These are phyloP conservation scores for Amblyopsis rosae DNA, from an alignment of 2,113 vertebrate species.

Conservation along the genomic window DNA sequence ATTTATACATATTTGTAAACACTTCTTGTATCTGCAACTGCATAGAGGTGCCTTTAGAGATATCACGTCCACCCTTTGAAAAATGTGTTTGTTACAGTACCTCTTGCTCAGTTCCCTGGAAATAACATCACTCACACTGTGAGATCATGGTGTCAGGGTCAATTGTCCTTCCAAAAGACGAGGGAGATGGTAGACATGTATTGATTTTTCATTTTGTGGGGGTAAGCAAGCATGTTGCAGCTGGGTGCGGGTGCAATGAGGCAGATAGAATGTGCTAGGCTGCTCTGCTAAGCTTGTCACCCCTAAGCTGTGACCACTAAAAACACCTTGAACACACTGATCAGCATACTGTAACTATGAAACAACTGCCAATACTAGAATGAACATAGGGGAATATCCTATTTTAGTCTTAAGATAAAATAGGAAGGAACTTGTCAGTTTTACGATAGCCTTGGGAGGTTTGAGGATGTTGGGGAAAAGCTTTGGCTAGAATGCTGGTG, in stretches of 20 bases:
- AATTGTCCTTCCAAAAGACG: slow-evolving; percentile 72
- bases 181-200: slow-evolving; percentile 71
- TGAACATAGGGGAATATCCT: not conserved
- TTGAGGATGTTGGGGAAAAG: slow-evolving; percentile 13
- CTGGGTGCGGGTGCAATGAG: slow-evolving; percentile 71
- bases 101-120: slow-evolving; percentile 67
- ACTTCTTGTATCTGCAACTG: slow-evolving; percentile 68
- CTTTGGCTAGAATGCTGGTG: slow-evolving; percentile 55
- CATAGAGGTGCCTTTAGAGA: slow-evolving; percentile 57
- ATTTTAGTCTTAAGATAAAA: not conserved
- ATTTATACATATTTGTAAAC: slow-evolving; percentile 45
- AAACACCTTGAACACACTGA: slow-evolving; percentile 53
- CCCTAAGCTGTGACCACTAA: slow-evolving; percentile 43
- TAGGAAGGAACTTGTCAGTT: slow-evolving; percentile 21
- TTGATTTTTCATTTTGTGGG: slow-evolving; percentile 82
- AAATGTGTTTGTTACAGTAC: slow-evolving; percentile 63
- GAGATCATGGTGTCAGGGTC: slow-evolving; percentile 76
- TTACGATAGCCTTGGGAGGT: slow-evolving; percentile 5
- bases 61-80: slow-evolving; percentile 59
- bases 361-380: not conserved
- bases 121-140: slow-evolving; percentile 78
- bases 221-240: slow-evolving; percentile 77
- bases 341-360: slow-evolving; percentile 14
- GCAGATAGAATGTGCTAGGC: slow-evolving; percentile 56
- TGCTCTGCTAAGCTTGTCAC: slow-evolving; percentile 56